Evolutionary conservation across 64 coral and sea anemone species (phyloP), one percentile per base, ranked within the genome.

Genomic region (Stylophora pistillata): DNA sequence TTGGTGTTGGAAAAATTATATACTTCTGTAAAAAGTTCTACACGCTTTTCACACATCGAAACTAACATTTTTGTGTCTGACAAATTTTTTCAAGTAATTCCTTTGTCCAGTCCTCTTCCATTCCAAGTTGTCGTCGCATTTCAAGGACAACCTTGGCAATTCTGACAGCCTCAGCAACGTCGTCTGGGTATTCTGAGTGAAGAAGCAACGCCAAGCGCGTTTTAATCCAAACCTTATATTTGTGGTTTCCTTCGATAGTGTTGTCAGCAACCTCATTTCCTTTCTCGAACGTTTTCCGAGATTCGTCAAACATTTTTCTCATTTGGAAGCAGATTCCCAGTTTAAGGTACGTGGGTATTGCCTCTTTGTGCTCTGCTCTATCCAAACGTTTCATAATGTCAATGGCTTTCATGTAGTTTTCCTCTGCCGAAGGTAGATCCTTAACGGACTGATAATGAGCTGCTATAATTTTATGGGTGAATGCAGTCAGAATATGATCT

Each of bases 301-400:
- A 71, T 55, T 85, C 15, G 30, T 76, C 33, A 53, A 85, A n/a
- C 15, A 53, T 85, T 6, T 17, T 4, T 18, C 74, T 59, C 80
- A 53, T 23, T 77, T 91, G 68, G 75, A 16, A 53, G 80, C 89
- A 91, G 25, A 85, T 85, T 65, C 79, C 89, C 82, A 75, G 76
- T 10, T 91, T 91, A 33, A 76, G 75, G 10, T 53, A 30, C 9
- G 76, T 10, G 12, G 79, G 80, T 85, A 91, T 21, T 28, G 89
- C 69, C 23, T 91, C 89, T 85, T 77, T 91, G 23, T 91, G 89
- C 5, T 85, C 80, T 21, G 58, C 28, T 23, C 53, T 23, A 30
- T 55, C 70, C 7, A 91, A 5, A 0, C 28, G 27, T 33, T 85
- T 25, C 32, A 91, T 62, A 91, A 91, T 76, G 33, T 16, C 12